Base-by-base conservation (phyloP, 30 jellyfish, hydroid and myxozoan species). In the Rhopilema esculentum region DNA sequence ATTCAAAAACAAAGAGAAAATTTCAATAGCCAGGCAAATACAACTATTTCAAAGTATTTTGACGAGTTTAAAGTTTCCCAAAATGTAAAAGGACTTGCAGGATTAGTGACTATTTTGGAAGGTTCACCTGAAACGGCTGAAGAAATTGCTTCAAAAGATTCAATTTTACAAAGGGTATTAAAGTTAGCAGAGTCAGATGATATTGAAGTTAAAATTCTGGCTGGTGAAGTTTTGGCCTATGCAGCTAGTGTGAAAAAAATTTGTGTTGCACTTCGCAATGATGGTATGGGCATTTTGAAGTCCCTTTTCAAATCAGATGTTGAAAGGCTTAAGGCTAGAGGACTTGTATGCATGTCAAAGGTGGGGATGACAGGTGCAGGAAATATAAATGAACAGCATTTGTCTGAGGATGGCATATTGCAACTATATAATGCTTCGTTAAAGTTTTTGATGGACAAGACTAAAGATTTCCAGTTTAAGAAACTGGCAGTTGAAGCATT, bases 401-500 rank as follows among this genome's bases (percentile, higher is more conserved):
- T 93, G 9, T 97, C 87, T 31, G 98, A 85, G 18, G 98, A 89
- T 40, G 97, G 95, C n/a, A 52, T 95, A 8, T 66, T 66, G 83
- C 90, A 93, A 66, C 85, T 93, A 33, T 93, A 93, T 71, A 72
- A 72, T 25, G 70, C 96, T 1, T 75, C 91, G 49, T 27, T 97
- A 27, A 73, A 79, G 49, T 93, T 88, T 67, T 85, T 93, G 27
- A 23, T 85, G 24, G 23, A 87, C n/a, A 32, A 65, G 24, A 82
- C 68, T 16, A 69, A 88, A 49, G 89, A 67, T n/a, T 79, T 40
- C 25, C 82, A 53, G 64, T 73, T 69, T 25, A 88, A 73, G 72
- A 93, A 93, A 80, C 84, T 97, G 75, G 97, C 97, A 23, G 85
- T 88, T 24, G 98, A 93, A 74, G 98, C 96, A 49, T 66, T 93